Evolutionary conservation across 2,888 invertebrate genomes (phyloP).

Genomic region (Alviniconcha strummeri): DNA sequence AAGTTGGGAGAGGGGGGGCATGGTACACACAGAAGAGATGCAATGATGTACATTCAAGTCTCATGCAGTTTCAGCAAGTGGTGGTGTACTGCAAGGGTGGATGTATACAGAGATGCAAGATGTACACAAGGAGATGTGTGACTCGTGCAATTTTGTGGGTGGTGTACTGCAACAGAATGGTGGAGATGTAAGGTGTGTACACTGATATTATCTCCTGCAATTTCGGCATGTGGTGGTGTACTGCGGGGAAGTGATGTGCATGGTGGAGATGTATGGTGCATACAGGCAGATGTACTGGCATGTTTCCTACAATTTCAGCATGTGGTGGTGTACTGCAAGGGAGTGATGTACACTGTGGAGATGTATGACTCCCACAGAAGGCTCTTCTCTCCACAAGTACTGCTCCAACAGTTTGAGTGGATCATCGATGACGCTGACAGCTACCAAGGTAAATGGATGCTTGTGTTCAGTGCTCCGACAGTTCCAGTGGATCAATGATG

Average conservation of each 20-base stretch:
- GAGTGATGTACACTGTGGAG: conserved; percentile 73
- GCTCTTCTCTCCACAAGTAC: conserved; percentile 67
- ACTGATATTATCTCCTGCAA: too few species aligned
- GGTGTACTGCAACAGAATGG: too few species aligned
- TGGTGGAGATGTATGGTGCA: too few species aligned
- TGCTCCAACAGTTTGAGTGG: conserved; percentile 74
- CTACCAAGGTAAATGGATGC: conserved; percentile 60
- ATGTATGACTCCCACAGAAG: conserved; percentile 73
- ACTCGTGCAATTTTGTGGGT: conserved; percentile 45
- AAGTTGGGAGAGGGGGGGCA: too few species aligned
- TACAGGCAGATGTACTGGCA: too few species aligned
- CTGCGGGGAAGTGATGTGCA: conserved; percentile 65
- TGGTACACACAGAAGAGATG: too few species aligned
- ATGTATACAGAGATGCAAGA: conserved; percentile 68
- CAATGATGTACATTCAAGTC: too few species aligned
- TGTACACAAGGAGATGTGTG: conserved; percentile 66
- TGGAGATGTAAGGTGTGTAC: too few species aligned
- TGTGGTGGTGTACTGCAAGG: conserved; percentile 73
- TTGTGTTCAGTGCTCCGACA: conserved; percentile 69
- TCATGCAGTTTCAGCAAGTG: conserved; percentile 68
- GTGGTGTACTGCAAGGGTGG: conserved; percentile 73
- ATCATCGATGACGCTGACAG: conserved; percentile 73
- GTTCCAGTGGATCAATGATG: conserved; percentile 73
- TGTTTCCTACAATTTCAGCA: conserved; percentile 62
- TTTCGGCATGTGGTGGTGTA: conserved; percentile 68